A percentile compares a stretch with the other conserved stretches of the same genome.
phyloP scores from a whole-genome alignment of 2,113 vertebrate species.

The Scomber colias region DNA sequence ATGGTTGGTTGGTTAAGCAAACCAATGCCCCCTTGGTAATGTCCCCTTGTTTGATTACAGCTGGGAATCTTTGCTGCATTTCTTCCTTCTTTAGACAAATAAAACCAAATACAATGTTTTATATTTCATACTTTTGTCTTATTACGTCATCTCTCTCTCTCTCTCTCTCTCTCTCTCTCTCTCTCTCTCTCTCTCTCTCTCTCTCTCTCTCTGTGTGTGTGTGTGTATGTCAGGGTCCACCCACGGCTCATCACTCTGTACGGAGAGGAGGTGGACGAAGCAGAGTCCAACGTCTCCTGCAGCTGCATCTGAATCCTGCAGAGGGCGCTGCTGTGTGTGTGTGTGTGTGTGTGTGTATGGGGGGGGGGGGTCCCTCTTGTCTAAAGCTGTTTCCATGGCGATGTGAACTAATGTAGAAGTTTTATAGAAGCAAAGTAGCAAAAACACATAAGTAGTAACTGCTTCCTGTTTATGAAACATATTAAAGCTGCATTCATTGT shows the following conservation, averaged over 20 bases:
- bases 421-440: neutral
- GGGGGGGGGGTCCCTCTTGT: neutral
- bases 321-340: neutral
- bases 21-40: too few species aligned
- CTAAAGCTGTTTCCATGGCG: neutral
- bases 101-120: too few species aligned
- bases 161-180: too few species aligned
- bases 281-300: conserved; percentile 62
- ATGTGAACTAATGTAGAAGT: neutral
- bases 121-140: neutral
- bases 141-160: neutral
- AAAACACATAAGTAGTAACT: neutral
- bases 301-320: conserved; percentile 69
- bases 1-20: too few species aligned
- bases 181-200: too few species aligned
- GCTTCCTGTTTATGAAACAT: conserved; percentile 2
- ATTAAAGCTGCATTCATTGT: neutral
- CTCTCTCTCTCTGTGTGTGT: too few species aligned
- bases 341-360: neutral
- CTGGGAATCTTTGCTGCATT: too few species aligned
- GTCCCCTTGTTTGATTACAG: too few species aligned
- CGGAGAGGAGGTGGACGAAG: conserved; percentile 74
- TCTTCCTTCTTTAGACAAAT: too few species aligned
- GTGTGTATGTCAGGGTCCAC: conserved; percentile 67
- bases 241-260: conserved; percentile 75